Evolutionary conservation across 2,797 vertebrate genomes (phyloP), one percentile per base, ranked within the genome.

Genomic region (Lithobates sylvaticus): DNA sequence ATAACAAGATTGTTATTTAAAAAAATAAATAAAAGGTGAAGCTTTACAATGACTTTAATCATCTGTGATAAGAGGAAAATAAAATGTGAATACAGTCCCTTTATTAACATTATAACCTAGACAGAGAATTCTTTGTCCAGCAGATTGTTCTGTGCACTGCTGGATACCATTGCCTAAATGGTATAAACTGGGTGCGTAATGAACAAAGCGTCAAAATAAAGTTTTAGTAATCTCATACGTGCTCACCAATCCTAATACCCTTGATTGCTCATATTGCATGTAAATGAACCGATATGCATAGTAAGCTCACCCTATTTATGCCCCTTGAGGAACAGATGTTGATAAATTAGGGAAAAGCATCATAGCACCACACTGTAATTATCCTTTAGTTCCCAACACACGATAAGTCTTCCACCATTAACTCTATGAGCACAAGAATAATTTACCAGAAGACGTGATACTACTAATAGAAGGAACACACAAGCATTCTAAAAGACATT

Each of bases 281-380:
- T 68, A 69, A 83, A 83, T 84, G 27, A 61, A 50, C 44, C 21
- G 75, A 77, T 61, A 70, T 44, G 47, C 83, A 84, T 70, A 68
- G 58, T 27, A 65, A 65, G 77, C 76, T 61, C 16, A 16, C 75
- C 58, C 74, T 77, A 27, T 61, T 65, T 74, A 67, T 85, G 10
- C 47, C 32, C 50, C 71, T 67, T 18, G 32, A 81, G 50, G 21
- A 81, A 76, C 78, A 86, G 72, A 81, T 86, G 84, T 81, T 76
- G n/a, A 64, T 75, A 85, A 70, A 81, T 86, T 21, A 75, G 64
- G 36, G 10, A 81, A 76, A 68, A 81, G 74, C 39, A 75, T 42
- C 76, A 74, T 75, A 73, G 27, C 61, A 2, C 3, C 84, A 42
- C 32, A 21, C 44, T 69, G 68, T 72, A 36, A 58, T 61, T 78